Conservation (phyloP, 2,113 vertebrate genomes). For the Labeo catla region DNA sequence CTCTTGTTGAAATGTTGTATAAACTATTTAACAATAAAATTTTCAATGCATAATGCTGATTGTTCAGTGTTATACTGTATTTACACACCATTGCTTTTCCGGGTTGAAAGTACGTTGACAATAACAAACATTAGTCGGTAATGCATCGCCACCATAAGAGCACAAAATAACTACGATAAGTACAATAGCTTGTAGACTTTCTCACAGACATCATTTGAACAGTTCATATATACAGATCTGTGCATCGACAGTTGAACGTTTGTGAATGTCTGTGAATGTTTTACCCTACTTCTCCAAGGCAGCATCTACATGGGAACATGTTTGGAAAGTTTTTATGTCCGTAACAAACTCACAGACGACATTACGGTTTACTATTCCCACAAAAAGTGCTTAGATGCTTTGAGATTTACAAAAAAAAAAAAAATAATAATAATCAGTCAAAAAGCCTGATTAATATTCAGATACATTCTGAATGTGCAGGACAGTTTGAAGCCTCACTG, state of each 20-base stretch:
- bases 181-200: slow-evolving; percentile 33
- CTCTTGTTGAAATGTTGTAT: slow-evolving; percentile 75
- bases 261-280: not conserved
- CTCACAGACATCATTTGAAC: slow-evolving; percentile 20
- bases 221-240: not conserved
- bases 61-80: slow-evolving; percentile 42
- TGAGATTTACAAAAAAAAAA: not conserved
- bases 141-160: slow-evolving; percentile 22
- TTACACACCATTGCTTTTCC: slow-evolving; percentile 45
- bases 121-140: slow-evolving; percentile 28
- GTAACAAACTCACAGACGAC: not conserved
- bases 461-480: not conserved
- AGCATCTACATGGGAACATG: not conserved
- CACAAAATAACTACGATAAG: slow-evolving; percentile 37
- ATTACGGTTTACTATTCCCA: not conserved
- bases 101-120: slow-evolving; percentile 40
- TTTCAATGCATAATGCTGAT: slow-evolving; percentile 67
- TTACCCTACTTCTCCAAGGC: not conserved
- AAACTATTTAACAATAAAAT: slow-evolving; percentile 82
- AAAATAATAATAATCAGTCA: not conserved
- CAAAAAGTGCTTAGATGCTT: slow-evolving; percentile 14
- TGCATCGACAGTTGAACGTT: not conserved
- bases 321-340: not conserved
- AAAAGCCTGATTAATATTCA: not conserved
- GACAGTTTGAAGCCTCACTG: not conserved